Percentiles rank a stretch among this genome's conserved stretches.
Evolutionary conservation across 2,113 vertebrate genomes (phyloP).

Genomic region (Muntiacus muntjak): DNA sequence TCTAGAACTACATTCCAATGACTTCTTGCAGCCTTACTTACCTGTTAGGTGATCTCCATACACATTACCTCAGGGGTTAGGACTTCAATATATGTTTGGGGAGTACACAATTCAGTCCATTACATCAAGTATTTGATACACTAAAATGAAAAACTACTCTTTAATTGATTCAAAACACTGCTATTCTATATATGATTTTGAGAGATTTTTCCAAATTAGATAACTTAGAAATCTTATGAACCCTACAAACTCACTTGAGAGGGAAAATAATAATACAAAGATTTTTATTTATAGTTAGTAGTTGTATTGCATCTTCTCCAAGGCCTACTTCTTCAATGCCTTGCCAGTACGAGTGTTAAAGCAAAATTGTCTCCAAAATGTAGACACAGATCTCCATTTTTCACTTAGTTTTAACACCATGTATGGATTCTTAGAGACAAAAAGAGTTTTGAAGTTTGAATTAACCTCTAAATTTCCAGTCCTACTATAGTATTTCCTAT

Average conservation of each 20-base stretch:
- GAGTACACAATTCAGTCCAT: background rate
- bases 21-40: background rate
- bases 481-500: background rate
- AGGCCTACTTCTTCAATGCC: background rate
- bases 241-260: background rate
- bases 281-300: background rate
- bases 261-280: background rate
- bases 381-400: background rate
- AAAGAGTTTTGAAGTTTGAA: background rate
- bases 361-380: background rate
- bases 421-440: background rate
- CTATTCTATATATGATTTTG: background rate
- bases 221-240: background rate
- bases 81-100: background rate
- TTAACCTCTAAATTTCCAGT: background rate
- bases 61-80: background rate
- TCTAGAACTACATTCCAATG: too few relatives aligned
- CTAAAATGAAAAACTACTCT: background rate
- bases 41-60: background rate
- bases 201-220: background rate
- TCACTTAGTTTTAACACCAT: background rate
- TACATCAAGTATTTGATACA: background rate
- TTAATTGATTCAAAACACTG: background rate
- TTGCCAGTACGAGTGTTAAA: background rate
- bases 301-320: background rate